Evolutionary conservation across 1,140 invertebrate genomes (phyloP), one percentile per base, ranked within the genome.

Genomic region (Nautilus pompilius): DNA sequence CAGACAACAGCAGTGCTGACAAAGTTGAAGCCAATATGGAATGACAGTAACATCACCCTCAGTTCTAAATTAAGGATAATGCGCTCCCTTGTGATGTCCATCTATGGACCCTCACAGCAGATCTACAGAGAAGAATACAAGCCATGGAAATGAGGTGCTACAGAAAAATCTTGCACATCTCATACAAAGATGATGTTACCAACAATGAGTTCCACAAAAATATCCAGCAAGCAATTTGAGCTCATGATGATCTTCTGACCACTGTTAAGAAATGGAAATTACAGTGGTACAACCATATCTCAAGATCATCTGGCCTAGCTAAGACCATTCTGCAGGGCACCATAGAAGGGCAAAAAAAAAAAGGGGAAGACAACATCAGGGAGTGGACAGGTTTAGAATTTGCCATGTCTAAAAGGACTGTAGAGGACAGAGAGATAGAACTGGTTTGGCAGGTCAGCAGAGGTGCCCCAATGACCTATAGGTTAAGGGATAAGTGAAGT

Each of bases 21-120:
- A 5, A 64, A 60, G 24, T 2, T 58, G 1, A 64, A 33, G 5
- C 10, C 32, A 28, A 59, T 59, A 32, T 45, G 53, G 55, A 46
- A 48, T 20, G 26, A 57, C 45, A 46, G 33, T 5, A 30, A 5
- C 13, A 63, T 57, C 2, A 58, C 0, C 17, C 26, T 45, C 4
- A 45, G 30, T 32, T 34, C 33, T 5, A 62, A 56, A 29, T 33
- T 55, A 5, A 55, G 51, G 56, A 28, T 62, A 13, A 48, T 49
- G 58, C 58, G 33, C n/a, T 49, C 45, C 17, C 26, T 60, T 5
- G 58, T 49, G n/a, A 8, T 30, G 6, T 34, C 57, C 13, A 28
- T 58, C 20, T 58, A 41, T 1, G 10, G 57, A 15, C 26, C 2
- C 20, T 58, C 20, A 58, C 10, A 41, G 20, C 8, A 15, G 57